Evolutionary conservation across 1,140 invertebrate genomes (phyloP), one percentile per base, ranked within the genome.

Genomic region (Sminthurides bifidus): DNA sequence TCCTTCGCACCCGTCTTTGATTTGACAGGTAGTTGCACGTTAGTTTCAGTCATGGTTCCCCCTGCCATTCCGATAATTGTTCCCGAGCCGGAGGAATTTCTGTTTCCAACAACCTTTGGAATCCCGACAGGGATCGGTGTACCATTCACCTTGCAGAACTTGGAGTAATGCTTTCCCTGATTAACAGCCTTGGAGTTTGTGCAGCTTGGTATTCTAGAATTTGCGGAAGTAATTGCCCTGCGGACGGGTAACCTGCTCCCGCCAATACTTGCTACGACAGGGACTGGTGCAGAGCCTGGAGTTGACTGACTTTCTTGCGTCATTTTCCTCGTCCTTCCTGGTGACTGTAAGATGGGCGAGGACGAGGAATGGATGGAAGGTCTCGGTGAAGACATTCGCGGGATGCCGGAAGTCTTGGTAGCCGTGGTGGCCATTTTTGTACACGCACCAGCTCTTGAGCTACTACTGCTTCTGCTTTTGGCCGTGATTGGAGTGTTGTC

Each of bases 361-460:
- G 23, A 1, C n/a, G n/a, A n/a, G n/a, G n/a, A n/a, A n/a, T n/a
- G n/a, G n/a, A n/a, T n/a, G n/a, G n/a, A n/a, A n/a, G 51, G 56
- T 10, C 43, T 41, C 48, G 56, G 56, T 35, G 53, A 56, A 41
- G 58, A 29, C 41, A 56, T 52, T 29, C 58, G 54, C 35, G 58
- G 58, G 23, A 60, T 60, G 12, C 58, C 58, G 15, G 58, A 60
- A 31, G 49, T 49, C 2, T 43, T 48, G 23, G 52, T 49, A 33
- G 50, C 29, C 5, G 21, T 8, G 44, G 41, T 12, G 10, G 10
- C 10, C 10, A 10, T 21, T 44, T 10, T 44, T 21, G 10, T 44
- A 15, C 41, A 10, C 10, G 41, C 21, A 10, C 14, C 33, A 12
- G 33, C 33, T 37, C 10, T 17, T 37, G 33, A 37, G 33, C 33